phyloP scores from a whole-genome alignment of 1,140 invertebrate species.

The Micrasema minimum region DNA sequence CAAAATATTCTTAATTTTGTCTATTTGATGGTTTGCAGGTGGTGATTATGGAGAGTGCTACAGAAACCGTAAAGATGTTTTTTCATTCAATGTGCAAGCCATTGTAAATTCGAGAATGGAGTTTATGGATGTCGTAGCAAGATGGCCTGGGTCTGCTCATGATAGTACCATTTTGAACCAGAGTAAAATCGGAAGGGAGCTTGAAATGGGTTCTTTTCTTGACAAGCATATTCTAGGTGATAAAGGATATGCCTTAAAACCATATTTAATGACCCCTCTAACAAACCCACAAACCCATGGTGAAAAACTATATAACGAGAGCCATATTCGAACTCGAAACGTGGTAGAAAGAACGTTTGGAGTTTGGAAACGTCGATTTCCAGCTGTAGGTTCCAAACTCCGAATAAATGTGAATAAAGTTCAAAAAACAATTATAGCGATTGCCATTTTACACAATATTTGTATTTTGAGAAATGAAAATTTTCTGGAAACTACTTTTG shows the following conservation, averaged over 20 bases:
- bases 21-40: no score
- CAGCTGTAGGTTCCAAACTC: no score
- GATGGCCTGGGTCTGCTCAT: neutral
- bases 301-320: conserved; percentile 3
- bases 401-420: no score
- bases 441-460: no score
- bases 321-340: conserved; percentile 1
- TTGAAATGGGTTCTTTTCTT: neutral
- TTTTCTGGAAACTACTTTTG: no score
- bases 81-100: neutral
- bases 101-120: no score
- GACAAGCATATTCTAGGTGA: neutral
- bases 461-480: no score
- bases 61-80: no score
- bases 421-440: no score
- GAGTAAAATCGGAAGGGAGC: neutral
- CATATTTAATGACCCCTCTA: neutral
- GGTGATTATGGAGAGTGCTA: no score
- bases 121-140: neutral
- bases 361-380: neutral
- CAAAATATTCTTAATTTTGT: no score
- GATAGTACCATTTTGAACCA: neutral
- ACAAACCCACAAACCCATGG: neutral
- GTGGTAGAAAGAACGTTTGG: neutral
- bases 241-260: neutral